Percentiles rank a stretch among this genome's conserved stretches.
Evolutionary conservation across 2,113 vertebrate genomes (phyloP).

Genomic region (Mohoua ochrocephala): DNA sequence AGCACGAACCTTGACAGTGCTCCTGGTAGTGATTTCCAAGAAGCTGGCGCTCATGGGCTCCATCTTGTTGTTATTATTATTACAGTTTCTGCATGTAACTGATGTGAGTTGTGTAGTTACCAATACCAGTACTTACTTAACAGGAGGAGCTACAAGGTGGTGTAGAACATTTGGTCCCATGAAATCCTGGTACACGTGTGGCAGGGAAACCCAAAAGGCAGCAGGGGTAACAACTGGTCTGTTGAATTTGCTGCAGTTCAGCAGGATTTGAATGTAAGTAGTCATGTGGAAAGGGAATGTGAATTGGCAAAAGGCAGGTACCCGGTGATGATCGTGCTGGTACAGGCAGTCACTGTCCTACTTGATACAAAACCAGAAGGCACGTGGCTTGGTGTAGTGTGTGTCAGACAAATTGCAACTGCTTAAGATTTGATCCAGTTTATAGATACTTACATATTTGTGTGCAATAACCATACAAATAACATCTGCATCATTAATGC

Average conservation of each 20-base stretch:
- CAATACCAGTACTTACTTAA: background rate
- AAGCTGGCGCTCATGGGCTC: background rate
- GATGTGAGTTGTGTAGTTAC: background rate
- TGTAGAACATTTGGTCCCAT: background rate
- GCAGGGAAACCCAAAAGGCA: background rate
- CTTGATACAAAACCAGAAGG: background rate
- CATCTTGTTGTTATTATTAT: background rate
- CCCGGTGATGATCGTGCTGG: background rate
- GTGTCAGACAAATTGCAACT: background rate
- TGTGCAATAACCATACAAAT: background rate
- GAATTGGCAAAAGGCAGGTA: background rate
- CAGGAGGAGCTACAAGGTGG: rapidly evolving
- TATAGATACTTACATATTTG: background rate
- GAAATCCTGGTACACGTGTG: rapidly evolving
- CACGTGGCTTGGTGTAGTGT: background rate
- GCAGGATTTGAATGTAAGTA: background rate
- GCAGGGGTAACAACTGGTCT: background rate
- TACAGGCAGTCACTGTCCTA: rapidly evolving
- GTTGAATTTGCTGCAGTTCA: rapidly evolving
- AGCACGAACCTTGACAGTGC: background rate
- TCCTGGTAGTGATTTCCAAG: background rate
- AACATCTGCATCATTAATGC: background rate
- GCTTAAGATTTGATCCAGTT: background rate
- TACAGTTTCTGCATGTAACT: background rate
- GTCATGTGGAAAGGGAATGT: background rate